Percentiles rank a stretch among this genome's conserved stretches.
Conservation (phyloP, 2,888 invertebrate genomes). For the Kuschelorhynchus macadamiae region DNA sequence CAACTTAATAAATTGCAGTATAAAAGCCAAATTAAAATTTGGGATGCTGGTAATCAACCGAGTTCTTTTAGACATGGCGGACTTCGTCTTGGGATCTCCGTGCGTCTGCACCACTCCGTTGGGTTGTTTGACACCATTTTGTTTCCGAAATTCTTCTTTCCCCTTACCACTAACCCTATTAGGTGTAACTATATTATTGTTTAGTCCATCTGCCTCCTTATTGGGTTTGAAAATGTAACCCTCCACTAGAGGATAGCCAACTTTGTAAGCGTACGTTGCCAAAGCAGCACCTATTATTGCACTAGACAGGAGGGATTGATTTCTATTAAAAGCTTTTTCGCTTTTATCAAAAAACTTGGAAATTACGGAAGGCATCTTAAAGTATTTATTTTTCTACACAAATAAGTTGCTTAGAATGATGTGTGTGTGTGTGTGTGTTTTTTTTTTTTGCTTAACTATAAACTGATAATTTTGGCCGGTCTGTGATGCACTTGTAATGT, state of each 20-base stretch:
- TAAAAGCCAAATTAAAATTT: conserved; percentile 82
- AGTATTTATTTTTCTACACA: conserved; percentile 14
- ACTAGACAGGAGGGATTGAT: conserved; percentile 73
- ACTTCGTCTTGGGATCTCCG: conserved; percentile 61
- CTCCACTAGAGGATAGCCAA: conserved; percentile 75
- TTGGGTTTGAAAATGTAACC: conserved; percentile 65
- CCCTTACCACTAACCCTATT: conserved; percentile 4
- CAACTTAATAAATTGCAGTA: conserved; percentile 83
- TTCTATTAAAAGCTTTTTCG: conserved; percentile 71
- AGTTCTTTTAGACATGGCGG: conserved; percentile 52
- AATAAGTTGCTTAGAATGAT: neutral
- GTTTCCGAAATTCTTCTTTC: neutral
- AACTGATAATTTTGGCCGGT: neutral
- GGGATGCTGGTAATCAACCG: conserved; percentile 67
- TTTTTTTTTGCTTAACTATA: neutral
- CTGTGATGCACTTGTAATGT: conserved; percentile 3
- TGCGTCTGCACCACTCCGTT: conserved; percentile 55
- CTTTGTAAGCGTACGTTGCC: conserved; percentile 72
- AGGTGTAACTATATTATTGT: conserved; percentile 63
- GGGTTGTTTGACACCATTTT: conserved; percentile 36
- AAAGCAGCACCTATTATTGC: conserved; percentile 74
- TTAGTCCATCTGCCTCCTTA: conserved; percentile 64
- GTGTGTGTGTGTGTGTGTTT: neutral
- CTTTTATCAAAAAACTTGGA: conserved; percentile 77
- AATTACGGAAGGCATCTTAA: conserved; percentile 73